Evolutionary conservation across 2,888 invertebrate genomes (phyloP), one percentile per base, ranked within the genome.

Genomic region (Empis livida): DNA sequence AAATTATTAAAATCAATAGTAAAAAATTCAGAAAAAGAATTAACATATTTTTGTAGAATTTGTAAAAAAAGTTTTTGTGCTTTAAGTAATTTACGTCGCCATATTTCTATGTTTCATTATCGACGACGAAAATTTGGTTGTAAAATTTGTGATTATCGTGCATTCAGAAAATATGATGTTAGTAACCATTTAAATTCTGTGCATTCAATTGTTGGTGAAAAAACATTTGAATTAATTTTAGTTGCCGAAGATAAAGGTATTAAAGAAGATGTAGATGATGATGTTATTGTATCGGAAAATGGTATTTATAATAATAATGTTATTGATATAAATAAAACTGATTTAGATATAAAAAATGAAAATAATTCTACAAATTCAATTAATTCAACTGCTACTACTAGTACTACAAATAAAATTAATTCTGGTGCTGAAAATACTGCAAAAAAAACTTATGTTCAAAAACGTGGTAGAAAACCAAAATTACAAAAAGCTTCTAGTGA

Each of bases 91-190:
- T 54, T 69, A 9, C 60, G 68, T n/a, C 62, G 68, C 3, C 68
- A 69, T 50, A 67, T 68, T 37, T 67, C 68, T 3, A 68, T 68
- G 68, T 67, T 67, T 42, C 68, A 68, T 42, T 66, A 68, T 49
- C 61, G 68, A 5, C 62, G 64, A 2, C 75, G 79, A 57, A 75
- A 84, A 27, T 89, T 80, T 61, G 80, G 82, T 47, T 89, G 89
- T 60, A 81, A 78, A 57, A 65, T 81, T 15, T 89, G 89, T 64
- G 74, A 78, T 44, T 86, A 77, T 59, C 78, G 79, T 59, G 76
- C 80, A 50, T 82, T 79, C 54, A 69, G 75, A 13, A 80, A 79
- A 55, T 75, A 75, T 43, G 79, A 80, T 53, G 75, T 82, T 41
- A 73, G 78, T 2, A 75, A 77, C 50, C 85, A 85, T 59, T 75